Percentiles rank a stretch among this genome's conserved stretches.
phyloP scores from a whole-genome alignment of 2,888 invertebrate species.

The Xanthia togata region DNA sequence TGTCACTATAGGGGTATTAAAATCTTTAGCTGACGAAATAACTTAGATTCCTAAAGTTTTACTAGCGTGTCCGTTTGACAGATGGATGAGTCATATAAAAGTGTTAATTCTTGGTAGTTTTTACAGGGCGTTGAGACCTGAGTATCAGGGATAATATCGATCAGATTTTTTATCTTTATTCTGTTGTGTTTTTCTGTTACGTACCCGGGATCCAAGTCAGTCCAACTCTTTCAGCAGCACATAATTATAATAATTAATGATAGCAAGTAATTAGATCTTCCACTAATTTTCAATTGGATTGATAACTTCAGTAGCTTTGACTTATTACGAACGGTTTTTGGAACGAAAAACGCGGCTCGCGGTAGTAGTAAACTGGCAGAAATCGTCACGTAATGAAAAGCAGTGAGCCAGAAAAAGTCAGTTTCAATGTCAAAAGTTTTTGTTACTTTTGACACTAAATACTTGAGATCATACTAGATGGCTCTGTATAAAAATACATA shows the following conservation, averaged over 20 bases:
- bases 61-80: constrained; percentile 22
- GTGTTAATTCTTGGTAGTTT: not conserved
- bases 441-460: no score
- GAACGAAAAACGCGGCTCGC: no score
- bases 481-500: no score
- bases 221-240: not conserved
- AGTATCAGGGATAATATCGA: not conserved
- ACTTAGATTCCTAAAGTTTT: constrained; percentile 9
- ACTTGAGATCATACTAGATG: no score
- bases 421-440: no score
- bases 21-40: constrained; percentile 41
- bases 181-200: not conserved
- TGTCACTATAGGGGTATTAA: constrained; percentile 42
- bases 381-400: no score
- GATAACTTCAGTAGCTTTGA: not conserved
- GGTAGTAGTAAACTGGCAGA: no score
- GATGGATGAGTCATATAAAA: constrained; percentile 28
- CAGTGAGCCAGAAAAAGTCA: no score
- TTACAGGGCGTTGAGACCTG: not conserved
- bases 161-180: not conserved
- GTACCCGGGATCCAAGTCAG: not conserved
- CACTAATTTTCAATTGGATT: not conserved
- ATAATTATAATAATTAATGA: no score
- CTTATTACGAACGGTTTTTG: not conserved
- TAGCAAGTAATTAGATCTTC: not conserved